Conservation (phyloP, 2,797 vertebrate species). For the Streptopelia turtur region DNA sequence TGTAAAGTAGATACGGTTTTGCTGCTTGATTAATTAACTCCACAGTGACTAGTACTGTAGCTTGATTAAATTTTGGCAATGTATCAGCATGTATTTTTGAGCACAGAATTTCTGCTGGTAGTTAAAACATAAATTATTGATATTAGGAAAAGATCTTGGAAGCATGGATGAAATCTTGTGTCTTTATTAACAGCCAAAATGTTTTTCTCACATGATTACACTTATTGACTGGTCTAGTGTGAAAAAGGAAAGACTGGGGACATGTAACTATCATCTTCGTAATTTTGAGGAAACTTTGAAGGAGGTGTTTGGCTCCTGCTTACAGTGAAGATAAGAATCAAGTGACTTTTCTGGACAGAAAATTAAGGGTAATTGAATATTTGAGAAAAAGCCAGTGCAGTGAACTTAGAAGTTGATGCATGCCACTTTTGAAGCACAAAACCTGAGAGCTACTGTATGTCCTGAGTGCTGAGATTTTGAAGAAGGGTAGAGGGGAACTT, state of each 20-base stretch:
- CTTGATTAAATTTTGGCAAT: conserved; percentile 33
- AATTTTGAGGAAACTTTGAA: conserved; percentile 56
- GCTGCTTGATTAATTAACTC: conserved; percentile 11
- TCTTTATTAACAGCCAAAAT: not conserved
- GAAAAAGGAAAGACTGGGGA: conserved; percentile 4
- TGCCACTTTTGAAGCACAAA: conserved; percentile 19
- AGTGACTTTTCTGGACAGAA: conserved; percentile 63
- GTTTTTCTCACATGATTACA: not conserved
- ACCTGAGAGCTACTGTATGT: conserved; percentile 51
- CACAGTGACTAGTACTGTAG: not conserved
- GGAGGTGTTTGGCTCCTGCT: conserved; percentile 68
- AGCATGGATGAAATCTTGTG: not conserved
- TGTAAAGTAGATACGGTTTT: not conserved
- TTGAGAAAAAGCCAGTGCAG: conserved; percentile 53
- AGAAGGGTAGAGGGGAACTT: conserved; percentile 5
- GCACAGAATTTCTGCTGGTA: not conserved
- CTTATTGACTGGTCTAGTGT: conserved; percentile 22
- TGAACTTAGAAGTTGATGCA: conserved; percentile 40
- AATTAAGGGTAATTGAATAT: conserved; percentile 55
- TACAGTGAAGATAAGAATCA: conserved; percentile 67
- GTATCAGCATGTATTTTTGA: not conserved
- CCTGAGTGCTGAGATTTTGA: conserved; percentile 31
- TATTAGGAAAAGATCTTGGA: not conserved
- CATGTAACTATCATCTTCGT: conserved; percentile 27
- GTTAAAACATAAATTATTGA: not conserved